These are phyloP conservation scores for Enteromius fasciolatus DNA, from an alignment of 2,797 vertebrate species.

Conservation along the genomic window DNA sequence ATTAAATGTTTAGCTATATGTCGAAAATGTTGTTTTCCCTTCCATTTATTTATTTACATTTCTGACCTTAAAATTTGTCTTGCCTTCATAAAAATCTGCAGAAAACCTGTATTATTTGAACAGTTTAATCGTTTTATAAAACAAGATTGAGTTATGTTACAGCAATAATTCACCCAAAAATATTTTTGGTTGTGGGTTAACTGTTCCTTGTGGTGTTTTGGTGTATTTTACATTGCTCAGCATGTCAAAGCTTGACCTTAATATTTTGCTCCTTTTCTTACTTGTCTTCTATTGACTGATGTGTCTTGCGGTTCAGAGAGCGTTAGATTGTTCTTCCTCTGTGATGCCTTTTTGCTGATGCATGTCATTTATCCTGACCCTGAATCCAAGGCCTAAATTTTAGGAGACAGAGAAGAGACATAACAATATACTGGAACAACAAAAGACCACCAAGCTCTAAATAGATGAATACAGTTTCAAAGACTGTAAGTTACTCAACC, in stretches of 20 bases:
- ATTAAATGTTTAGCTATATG: neutral
- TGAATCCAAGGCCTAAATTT: conserved; percentile 15
- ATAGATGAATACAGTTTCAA: neutral
- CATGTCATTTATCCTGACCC: conserved; percentile 35
- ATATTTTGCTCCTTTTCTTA: neutral
- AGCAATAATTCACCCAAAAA: neutral
- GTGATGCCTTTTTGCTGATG: conserved; percentile 38
- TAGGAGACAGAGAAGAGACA: neutral
- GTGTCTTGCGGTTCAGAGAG: conserved; percentile 6
- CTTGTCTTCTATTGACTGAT: neutral
- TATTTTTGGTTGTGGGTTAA: neutral
- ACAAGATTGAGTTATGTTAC: neutral
- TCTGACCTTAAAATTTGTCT: neutral
- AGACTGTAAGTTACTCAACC: neutral
- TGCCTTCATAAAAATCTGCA: neutral
- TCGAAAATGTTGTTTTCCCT: neutral
- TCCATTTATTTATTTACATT: neutral
- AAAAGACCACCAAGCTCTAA: conserved; percentile 9
- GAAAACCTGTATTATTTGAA: neutral
- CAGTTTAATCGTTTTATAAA: neutral
- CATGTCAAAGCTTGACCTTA: neutral
- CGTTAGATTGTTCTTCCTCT: neutral
- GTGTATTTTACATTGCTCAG: neutral
- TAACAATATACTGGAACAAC: neutral
- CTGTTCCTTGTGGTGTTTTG: neutral